These are phyloP conservation scores for Brachypteracias leptosomus DNA, from an alignment of 2,113 vertebrate genomes.

Conservation along the genomic window DNA sequence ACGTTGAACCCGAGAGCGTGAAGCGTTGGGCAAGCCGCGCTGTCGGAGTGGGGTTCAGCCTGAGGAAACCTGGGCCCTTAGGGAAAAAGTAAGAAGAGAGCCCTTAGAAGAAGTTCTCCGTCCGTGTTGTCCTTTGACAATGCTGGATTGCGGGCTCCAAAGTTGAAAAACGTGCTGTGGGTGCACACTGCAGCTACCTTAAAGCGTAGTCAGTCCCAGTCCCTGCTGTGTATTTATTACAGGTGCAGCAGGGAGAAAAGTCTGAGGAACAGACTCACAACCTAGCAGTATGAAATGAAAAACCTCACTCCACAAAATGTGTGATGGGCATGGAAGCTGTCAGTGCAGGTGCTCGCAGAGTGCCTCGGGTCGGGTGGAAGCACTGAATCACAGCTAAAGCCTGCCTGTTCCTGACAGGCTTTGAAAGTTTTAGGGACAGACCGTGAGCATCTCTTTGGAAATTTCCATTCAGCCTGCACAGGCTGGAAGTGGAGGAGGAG, in stretches of 20 bases:
- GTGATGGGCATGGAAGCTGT: neutral
- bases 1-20: neutral
- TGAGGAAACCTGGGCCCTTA: too few species aligned
- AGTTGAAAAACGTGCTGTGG: too few species aligned
- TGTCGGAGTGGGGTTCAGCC: neutral
- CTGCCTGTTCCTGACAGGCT: neutral
- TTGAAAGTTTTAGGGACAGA: neutral
- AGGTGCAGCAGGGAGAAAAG: neutral
- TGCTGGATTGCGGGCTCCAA: neutral
- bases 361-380: too few species aligned
- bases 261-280: rapidly evolving
- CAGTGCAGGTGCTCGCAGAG: rapidly evolving
- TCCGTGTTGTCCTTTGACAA: rapidly evolving
- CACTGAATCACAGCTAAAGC: neutral
- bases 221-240: too few species aligned
- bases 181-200: rapidly evolving
- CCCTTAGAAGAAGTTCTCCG: too few species aligned
- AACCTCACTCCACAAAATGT: rapidly evolving
- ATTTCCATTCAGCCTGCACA: neutral
- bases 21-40: neutral
- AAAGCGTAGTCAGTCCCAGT: neutral
- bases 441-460: neutral
- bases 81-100: neutral
- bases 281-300: rapidly evolving
- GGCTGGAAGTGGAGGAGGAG: neutral